phyloP scores from a whole-genome alignment of 2,888 invertebrate genomes.

The Netelia fuscicornis region DNA sequence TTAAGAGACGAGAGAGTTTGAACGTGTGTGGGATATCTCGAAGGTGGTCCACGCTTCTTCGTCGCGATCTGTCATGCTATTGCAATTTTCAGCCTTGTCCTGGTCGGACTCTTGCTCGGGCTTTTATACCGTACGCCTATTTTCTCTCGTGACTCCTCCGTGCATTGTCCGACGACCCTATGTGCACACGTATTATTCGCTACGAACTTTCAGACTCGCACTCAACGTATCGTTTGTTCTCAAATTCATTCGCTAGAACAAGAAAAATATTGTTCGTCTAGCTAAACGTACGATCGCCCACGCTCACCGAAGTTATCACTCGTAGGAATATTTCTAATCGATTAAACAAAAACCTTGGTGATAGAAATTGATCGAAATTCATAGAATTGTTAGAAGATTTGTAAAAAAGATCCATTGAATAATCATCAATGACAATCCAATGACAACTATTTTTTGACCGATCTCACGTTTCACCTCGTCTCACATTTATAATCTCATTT shows the following conservation, averaged over 20 bases:
- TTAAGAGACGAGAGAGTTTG: not conserved
- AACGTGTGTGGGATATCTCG: conserved; percentile 52
- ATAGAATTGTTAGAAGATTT: too few relatives aligned
- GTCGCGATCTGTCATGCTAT: conserved; percentile 55
- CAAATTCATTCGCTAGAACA: too few relatives aligned
- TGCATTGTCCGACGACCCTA: not conserved
- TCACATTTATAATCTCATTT: not conserved
- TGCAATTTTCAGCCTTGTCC: conserved; percentile 62
- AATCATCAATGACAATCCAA: not conserved
- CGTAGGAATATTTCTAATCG: too few relatives aligned
- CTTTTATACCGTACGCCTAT: conserved; percentile 12
- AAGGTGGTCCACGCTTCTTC: conserved; percentile 58
- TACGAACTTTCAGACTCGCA: not conserved
- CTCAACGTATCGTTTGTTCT: not conserved
- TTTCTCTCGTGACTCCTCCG: not conserved
- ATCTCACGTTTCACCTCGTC: not conserved
- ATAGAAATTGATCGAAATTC: too few relatives aligned
- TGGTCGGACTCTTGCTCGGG: conserved; percentile 1
- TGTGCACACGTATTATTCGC: not conserved
- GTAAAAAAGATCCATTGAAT: not conserved
- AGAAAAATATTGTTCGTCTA: too few relatives aligned
- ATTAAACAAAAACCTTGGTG: too few relatives aligned
- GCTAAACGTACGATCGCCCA: too few relatives aligned
- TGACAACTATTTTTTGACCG: not conserved
- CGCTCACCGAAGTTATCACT: too few relatives aligned